These are phyloP conservation scores for Drymodes brunneopygia DNA, from an alignment of 2,113 vertebrate species.

Conservation along the genomic window DNA sequence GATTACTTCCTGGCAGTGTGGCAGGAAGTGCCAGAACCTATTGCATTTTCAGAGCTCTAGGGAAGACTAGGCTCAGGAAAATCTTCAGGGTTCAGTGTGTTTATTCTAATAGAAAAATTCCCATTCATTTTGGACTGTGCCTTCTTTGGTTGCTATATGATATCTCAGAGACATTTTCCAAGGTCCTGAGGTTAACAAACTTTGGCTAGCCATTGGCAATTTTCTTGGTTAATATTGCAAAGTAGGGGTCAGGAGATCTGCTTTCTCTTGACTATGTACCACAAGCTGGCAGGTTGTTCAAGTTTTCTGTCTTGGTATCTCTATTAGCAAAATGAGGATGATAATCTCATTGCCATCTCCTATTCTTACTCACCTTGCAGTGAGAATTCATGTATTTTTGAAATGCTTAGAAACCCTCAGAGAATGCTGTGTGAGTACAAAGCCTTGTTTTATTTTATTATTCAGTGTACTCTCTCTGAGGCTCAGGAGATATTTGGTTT, in stretches of 20 bases:
- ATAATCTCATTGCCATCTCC: not conserved
- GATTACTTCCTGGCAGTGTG: not conserved
- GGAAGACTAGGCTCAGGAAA: not conserved
- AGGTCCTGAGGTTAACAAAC: not conserved
- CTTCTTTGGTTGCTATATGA: not conserved
- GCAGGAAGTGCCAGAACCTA: not conserved
- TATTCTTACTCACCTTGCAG: not conserved
- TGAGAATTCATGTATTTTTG: not conserved
- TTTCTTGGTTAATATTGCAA: not conserved
- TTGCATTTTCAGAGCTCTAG: not conserved
- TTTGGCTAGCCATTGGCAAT: not conserved
- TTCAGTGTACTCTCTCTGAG: not conserved
- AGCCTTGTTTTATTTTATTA: not conserved
- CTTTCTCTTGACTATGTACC: not conserved
- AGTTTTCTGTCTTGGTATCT: not conserved
- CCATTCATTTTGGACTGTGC: not conserved
- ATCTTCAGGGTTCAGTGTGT: not conserved
- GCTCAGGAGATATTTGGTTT: not conserved
- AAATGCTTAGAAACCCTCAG: not conserved
- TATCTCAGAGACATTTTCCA: not conserved
- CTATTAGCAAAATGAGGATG: not conserved
- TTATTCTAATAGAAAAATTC: not conserved
- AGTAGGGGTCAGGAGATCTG: not conserved
- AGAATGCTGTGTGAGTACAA: not conserved
- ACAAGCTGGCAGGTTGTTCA: not conserved